phyloP scores from a whole-genome alignment of 2,888 invertebrate species.

The Vanessa cardui region DNA sequence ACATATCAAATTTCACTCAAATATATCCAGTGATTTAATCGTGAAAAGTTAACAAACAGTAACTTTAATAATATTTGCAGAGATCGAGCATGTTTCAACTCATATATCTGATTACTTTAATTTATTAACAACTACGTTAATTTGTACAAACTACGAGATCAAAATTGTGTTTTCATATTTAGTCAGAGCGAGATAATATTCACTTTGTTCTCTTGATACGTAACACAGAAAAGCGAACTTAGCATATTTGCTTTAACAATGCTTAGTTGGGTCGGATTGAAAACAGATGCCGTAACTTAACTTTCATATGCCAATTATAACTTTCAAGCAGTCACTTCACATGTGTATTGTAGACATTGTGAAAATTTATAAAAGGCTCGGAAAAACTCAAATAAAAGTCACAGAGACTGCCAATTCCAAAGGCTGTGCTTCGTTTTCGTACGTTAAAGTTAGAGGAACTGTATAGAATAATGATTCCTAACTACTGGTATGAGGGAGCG shows the following conservation, averaged over 20 bases:
- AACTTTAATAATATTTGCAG: too few species aligned
- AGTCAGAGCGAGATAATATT: slow-evolving; percentile 2
- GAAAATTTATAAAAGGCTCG: slow-evolving; percentile 28
- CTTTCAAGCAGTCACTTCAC: slow-evolving; percentile 26
- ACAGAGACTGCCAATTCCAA: slow-evolving; percentile 26
- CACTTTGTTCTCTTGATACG: slow-evolving; percentile 6
- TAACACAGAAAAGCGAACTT: slow-evolving; percentile 14
- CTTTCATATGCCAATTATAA: slow-evolving; percentile 35
- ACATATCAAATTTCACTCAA: too few species aligned
- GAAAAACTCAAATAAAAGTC: slow-evolving; percentile 32
- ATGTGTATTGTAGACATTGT: slow-evolving; percentile 29
- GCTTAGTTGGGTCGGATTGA: slow-evolving; percentile 15
- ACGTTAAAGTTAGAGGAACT: slow-evolving; percentile 25
- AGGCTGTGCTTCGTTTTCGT: slow-evolving; percentile 21
- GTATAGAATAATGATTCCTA: slow-evolving; percentile 17
- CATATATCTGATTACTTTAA: too few species aligned
- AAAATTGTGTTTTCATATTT: slow-evolving; percentile 9
- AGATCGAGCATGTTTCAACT: too few species aligned
- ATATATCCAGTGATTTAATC: too few species aligned
- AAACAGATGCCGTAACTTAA: slow-evolving; percentile 27
- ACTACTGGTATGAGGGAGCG: not conserved
- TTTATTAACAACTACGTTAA: not conserved
- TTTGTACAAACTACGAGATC: slow-evolving; percentile 2
- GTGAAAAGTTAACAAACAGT: too few species aligned
- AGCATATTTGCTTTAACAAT: slow-evolving; percentile 32